Conservation (phyloP, 2,113 vertebrate genomes). For the Hydrochoerus hydrochaeris region DNA sequence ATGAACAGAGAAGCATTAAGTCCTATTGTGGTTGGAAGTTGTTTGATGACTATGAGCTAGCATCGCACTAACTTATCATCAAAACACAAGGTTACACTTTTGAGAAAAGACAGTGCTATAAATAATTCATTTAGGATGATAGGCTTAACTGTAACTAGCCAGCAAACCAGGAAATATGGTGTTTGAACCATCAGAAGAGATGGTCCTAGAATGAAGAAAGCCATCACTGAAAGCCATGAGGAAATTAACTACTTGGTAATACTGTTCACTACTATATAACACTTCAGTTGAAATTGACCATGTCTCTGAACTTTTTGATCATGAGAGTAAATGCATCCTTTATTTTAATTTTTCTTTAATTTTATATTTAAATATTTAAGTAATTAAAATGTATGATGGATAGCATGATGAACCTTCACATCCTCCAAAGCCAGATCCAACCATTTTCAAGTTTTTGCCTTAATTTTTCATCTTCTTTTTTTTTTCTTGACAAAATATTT, state of each 20-base stretch:
- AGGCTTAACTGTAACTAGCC: not conserved
- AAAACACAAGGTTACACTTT: constrained; percentile 9
- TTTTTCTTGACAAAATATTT: constrained; percentile 1
- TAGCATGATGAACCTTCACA: not conserved
- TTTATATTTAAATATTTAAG: not conserved
- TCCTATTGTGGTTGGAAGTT: not conserved
- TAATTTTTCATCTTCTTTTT: not conserved
- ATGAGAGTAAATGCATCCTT: not conserved
- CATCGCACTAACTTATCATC: constrained; percentile 11
- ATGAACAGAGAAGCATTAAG: not conserved
- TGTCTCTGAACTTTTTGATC: constrained; percentile 32
- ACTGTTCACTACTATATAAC: not conserved
- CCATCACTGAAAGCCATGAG: not conserved
- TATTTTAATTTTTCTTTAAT: constrained; percentile 5
- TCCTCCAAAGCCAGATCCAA: not conserved
- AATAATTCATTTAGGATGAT: constrained; percentile 12
- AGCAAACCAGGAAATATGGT: not conserved
- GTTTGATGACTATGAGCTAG: not conserved
- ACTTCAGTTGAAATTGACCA: not conserved
- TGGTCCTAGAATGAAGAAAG: not conserved
- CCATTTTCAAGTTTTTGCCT: not conserved
- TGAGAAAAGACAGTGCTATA: not conserved
- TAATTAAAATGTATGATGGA: not conserved
- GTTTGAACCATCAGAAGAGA: not conserved
- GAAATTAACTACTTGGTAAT: not conserved